Base-by-base conservation (phyloP, 2,888 invertebrate species). In the Epistrophe eligans region DNA sequence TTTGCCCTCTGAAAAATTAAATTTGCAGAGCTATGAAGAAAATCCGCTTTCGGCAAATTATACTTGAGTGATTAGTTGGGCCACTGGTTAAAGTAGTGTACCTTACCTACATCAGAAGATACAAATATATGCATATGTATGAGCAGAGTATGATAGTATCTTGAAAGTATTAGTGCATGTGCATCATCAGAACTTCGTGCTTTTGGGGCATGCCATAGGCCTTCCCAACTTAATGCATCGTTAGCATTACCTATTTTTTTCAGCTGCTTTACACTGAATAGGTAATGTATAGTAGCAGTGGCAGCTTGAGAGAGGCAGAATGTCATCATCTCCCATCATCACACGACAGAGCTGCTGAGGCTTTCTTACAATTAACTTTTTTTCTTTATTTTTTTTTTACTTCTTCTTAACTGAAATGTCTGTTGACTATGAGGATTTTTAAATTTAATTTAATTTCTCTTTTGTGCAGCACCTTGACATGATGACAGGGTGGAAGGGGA, bases 41-140 rank as follows among this genome's bases (percentile, higher is more conserved):
- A 87, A 83, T 87, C 82, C 48, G 48, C 82, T 82, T 82, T 82
- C 17, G 82, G 82, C 73, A 70, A 82, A 73, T 87, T 40, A 62
- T 83, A 87, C 79, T 87, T 83, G 74, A 83, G 74, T 83, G 87
- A 87, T 87, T 87, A 87, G 83, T 83, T 87, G 66, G 79, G 79
- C 79, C 87, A 79, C 58, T 62, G 72, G 67, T 74, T 62, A 67
- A 40, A 77, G 60, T 73, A 60, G 70, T 52, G 52, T 67, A 24
- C 5, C 15, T 28, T n/a, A 17, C 35, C 15, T 62, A 48, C 60
- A 35, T 17, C 32, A 13, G 28, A 17, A 19, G 66, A 32, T 13
- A 48, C 17, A 24, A 2, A 7, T 32, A 32, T 5, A 32, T 32
- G 5, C 32, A 7, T 32, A 32, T 32, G 35, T 35, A 35, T 7